These are phyloP conservation scores for Polydrusus pterygomalis DNA, from an alignment of 2,888 invertebrate species.

Conservation along the genomic window DNA sequence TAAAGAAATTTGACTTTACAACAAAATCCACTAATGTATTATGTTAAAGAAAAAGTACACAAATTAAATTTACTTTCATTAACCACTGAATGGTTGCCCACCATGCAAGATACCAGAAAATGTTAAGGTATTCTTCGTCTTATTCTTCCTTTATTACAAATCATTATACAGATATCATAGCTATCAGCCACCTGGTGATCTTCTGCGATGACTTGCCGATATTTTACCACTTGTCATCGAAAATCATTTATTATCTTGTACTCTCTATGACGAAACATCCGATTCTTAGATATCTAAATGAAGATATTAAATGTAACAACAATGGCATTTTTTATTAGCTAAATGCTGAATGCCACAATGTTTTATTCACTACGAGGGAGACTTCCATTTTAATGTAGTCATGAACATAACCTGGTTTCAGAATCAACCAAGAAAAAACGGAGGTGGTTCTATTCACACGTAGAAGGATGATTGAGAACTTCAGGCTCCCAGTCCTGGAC, in stretches of 20 bases:
- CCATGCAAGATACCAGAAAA: constrained; percentile 45
- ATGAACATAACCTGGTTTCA: too few species aligned
- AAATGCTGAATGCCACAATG: constrained; percentile 44
- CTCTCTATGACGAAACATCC: constrained; percentile 51
- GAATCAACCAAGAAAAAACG: too few species aligned
- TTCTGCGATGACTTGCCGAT: constrained; percentile 49
- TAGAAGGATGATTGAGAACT: too few species aligned
- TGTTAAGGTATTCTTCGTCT: constrained; percentile 43
- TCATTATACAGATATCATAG: constrained; percentile 57
- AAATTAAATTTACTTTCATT: constrained; percentile 38
- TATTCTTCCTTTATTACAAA: constrained; percentile 53
- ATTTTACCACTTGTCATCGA: constrained; percentile 56
- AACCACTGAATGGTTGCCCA: constrained; percentile 44
- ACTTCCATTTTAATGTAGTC: too few species aligned
- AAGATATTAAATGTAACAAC: constrained; percentile 55
- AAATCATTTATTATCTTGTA: constrained; percentile 54
- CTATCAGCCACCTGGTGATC: constrained; percentile 58
- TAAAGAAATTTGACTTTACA: too few species aligned
- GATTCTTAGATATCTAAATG: constrained; percentile 51
- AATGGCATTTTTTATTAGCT: constrained; percentile 44
- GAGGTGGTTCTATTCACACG: too few species aligned
- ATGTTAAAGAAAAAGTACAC: not conserved
- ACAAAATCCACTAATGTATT: not conserved
- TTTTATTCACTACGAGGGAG: not conserved
- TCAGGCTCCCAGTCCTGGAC: too few species aligned